Evolutionary conservation across 2,113 vertebrate genomes (phyloP).

Genomic region (Mustela nigripes): DNA sequence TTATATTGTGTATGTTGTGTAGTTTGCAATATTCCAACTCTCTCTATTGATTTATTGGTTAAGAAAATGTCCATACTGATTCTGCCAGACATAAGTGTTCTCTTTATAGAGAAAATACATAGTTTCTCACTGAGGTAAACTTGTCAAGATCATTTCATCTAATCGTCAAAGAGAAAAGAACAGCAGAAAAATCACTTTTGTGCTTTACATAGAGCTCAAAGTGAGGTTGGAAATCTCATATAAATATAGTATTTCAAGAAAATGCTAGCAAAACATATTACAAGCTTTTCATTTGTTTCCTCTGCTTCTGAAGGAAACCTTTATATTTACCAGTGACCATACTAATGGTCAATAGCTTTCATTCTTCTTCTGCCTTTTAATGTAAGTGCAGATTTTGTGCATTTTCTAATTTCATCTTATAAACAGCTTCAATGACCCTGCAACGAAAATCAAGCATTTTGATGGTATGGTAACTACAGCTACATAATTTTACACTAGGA

Average conservation of each 20-base stretch:
- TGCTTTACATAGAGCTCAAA: slow-evolving; percentile 76
- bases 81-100: slow-evolving; percentile 79
- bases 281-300: slow-evolving; percentile 76
- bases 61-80: slow-evolving; percentile 80
- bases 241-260: slow-evolving; percentile 84
- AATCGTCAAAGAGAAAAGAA: slow-evolving; percentile 76
- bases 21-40: slow-evolving; percentile 80
- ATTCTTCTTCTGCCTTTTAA: slow-evolving; percentile 79
- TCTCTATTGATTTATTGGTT: slow-evolving; percentile 86
- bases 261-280: slow-evolving; percentile 81
- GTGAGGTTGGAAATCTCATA: slow-evolving; percentile 76
- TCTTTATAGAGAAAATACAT: slow-evolving; percentile 82
- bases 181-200: slow-evolving; percentile 79
- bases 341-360: slow-evolving; percentile 73
- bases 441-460: slow-evolving; percentile 80
- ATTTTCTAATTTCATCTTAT: slow-evolving; percentile 83
- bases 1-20: slow-evolving; percentile 78
- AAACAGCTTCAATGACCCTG: slow-evolving; percentile 78
- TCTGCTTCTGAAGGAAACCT: slow-evolving; percentile 78
- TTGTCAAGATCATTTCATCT: slow-evolving; percentile 79
- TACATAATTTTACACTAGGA: slow-evolving; percentile 78
- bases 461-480: slow-evolving; percentile 74
- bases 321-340: slow-evolving; percentile 79
- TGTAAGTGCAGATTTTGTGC: slow-evolving; percentile 78
- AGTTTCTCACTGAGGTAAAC: slow-evolving; percentile 82